Percentiles rank a stretch among this genome's conserved stretches.
phyloP scores from a whole-genome alignment of 2,113 vertebrate species.

The Verasper variegatus region DNA sequence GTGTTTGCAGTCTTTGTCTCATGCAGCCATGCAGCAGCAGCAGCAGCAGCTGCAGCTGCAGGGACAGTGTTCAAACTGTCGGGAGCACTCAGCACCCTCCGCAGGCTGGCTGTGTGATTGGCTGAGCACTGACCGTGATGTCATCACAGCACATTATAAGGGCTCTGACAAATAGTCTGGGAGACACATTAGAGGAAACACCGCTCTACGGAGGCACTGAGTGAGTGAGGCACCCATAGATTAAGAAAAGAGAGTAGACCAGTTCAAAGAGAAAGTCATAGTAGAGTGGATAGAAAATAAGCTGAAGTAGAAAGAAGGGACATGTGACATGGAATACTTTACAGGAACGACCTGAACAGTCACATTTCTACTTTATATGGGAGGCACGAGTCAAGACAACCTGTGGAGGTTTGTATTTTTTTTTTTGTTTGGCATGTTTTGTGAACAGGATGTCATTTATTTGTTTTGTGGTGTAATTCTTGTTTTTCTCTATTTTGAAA shows the following conservation, averaged over 20 bases:
- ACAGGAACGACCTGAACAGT: conserved; percentile 44
- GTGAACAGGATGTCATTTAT: neutral
- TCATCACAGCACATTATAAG: conserved; percentile 83
- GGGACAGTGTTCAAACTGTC: conserved; percentile 75
- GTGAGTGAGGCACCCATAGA: conserved; percentile 56
- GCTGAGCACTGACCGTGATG: conserved; percentile 79
- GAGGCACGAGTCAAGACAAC: conserved; percentile 58
- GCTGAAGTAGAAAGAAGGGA: conserved; percentile 27
- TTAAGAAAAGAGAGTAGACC: conserved; percentile 14
- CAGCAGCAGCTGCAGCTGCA: conserved; percentile 19
- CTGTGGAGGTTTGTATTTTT: conserved; percentile 79
- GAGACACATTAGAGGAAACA: conserved; percentile 79
- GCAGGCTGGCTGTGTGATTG: conserved; percentile 73
- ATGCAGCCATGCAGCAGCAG: conserved; percentile 46
- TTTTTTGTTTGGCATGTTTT: conserved; percentile 17
- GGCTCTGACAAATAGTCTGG: conserved; percentile 81
- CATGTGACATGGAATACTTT: conserved; percentile 53
- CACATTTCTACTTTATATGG: conserved; percentile 66
- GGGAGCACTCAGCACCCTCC: conserved; percentile 67
- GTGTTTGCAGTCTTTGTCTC: conserved; percentile 27
- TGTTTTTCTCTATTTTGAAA: neutral
- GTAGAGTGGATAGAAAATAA: neutral
- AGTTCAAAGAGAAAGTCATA: neutral
- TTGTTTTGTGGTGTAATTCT: neutral
- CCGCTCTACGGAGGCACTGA: conserved; percentile 59